Conservation (phyloP, 2,797 vertebrate species). For the Smutsia gigantea region DNA sequence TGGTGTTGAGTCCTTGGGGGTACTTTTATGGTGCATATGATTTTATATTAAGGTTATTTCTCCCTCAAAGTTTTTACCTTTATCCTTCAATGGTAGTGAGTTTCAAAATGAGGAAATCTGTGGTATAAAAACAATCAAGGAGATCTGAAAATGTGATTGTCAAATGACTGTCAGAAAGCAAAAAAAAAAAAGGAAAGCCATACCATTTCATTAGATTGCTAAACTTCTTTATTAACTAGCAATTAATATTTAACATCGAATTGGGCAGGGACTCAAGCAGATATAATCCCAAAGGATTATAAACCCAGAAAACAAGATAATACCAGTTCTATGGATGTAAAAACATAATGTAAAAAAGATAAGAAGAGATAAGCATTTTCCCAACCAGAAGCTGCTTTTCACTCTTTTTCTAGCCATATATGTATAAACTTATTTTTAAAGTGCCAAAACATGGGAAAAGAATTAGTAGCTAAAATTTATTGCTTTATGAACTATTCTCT, state of each 20-base stretch:
- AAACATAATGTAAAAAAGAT: background rate
- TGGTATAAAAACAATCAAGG: background rate
- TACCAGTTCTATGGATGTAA: background rate
- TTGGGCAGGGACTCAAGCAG: background rate
- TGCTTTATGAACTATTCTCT: constrained; percentile 1
- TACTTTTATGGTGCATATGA: background rate
- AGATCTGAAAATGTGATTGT: background rate
- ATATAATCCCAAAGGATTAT: background rate
- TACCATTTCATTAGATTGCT: background rate
- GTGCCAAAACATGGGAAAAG: background rate
- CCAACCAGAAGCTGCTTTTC: background rate
- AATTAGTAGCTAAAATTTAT: background rate
- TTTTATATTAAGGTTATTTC: background rate
- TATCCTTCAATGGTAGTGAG: background rate
- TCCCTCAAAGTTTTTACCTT: background rate
- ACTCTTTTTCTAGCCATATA: background rate
- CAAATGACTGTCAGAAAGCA: background rate
- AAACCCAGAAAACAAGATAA: background rate
- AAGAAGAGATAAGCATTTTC: background rate
- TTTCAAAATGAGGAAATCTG: background rate
- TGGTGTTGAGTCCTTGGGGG: background rate
- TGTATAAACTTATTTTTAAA: background rate
- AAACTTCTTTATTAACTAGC: background rate
- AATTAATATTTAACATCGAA: background rate
- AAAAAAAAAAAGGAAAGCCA: background rate